Evolutionary conservation across 2,888 invertebrate genomes (phyloP), one percentile per base, ranked within the genome.

Genomic region (Drymonia ruficornis): DNA sequence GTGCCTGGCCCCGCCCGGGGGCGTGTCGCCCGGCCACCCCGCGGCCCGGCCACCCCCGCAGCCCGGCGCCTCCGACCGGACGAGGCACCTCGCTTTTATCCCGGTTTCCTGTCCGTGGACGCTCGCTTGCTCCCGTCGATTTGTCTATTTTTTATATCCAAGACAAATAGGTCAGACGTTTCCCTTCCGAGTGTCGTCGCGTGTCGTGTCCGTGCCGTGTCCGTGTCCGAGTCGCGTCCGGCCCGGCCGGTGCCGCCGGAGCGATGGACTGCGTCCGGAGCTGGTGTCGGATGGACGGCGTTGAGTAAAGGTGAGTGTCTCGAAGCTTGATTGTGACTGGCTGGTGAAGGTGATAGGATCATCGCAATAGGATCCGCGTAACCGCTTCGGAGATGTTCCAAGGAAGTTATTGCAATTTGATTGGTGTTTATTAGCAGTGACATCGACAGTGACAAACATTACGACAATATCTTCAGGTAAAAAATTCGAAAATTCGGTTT

Each of bases 31-130:
- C 40, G 44, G 55, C 56, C 57, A 55, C 57, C 56, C n/a, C n/a
- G n/a, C n/a, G 60, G 59, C 61, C 66, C 61, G 49, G 58, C 64
- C 70, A 68, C 71, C 64, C 60, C 67, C 64, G 61, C 63, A 59
- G 50, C 70, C 63, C 63, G 65, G 59, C 59, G 52, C 71, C 70
- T 52, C 70, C 76, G 79, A 80, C 82, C 82, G 83, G 81, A 82
- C 81, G 80, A 65, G 73, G 76, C 80, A 76, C 80, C 81, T 88
- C 87, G 85, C 90, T 89, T 91, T 92, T 92, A 92, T 91, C 84
- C 85, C 83, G 81, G 91, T 80, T 91, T 92, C 91, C 91, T 91
- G 91, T 91, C 87, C 87, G 82, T 83, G 86, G 83, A 85, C 91
- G 87, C 91, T 83, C 88, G 91, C 86, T 80, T 84, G 82, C 86